A percentile compares a stretch with the other conserved stretches of the same genome.
Evolutionary conservation across 2,888 invertebrate species (phyloP).

Genomic region (Dioctria linearis): DNA sequence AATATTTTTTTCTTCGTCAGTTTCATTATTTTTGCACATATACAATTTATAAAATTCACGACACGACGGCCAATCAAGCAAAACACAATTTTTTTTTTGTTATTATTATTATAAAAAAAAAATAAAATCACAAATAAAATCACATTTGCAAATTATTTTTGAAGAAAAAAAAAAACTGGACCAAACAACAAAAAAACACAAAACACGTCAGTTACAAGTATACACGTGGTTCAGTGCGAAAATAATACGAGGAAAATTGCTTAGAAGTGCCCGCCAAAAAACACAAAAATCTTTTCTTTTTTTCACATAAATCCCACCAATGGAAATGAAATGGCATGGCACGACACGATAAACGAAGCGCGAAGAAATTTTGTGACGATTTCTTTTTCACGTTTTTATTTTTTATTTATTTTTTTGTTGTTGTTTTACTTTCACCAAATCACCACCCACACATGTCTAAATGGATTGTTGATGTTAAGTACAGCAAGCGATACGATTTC

Average conservation of each 20-base stretch:
- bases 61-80: too few species aligned
- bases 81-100: too few species aligned
- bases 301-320: constrained; percentile 20
- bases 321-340: background rate
- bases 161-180: too few species aligned
- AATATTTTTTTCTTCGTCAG: constrained; percentile 1
- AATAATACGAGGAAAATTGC: constrained; percentile 19
- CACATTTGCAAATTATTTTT: too few species aligned
- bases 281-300: constrained; percentile 6
- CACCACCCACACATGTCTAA: constrained; percentile 40
- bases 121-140: too few species aligned
- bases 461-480: constrained; percentile 10
- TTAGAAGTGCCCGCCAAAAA: constrained; percentile 40
- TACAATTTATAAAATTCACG: too few species aligned
- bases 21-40: constrained; percentile 2
- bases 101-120: too few species aligned
- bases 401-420: too few species aligned
- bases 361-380: constrained; percentile 22
- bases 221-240: constrained; percentile 30
- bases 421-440: constrained; percentile 31
- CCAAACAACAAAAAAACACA: background rate
- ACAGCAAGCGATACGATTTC: constrained; percentile 31
- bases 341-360: background rate
- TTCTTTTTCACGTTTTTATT: constrained; percentile 36
- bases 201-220: background rate